Evolutionary conservation across 2,888 invertebrate species (phyloP).

Genomic region (Scotopteryx bipunctaria): DNA sequence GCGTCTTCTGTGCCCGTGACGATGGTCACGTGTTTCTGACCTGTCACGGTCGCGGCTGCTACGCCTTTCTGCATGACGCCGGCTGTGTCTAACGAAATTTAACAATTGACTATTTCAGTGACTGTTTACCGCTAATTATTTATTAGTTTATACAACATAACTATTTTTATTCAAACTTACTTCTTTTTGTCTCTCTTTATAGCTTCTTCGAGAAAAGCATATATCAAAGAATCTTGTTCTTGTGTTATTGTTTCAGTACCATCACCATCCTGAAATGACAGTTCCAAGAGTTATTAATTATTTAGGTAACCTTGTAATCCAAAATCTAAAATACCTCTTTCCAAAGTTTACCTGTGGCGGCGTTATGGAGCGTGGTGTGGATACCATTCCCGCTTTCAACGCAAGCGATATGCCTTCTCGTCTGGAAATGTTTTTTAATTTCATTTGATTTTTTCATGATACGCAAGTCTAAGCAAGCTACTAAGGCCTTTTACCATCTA

Average conservation of each 20-base stretch:
- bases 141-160: no score
- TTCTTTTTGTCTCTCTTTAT: conserved; percentile 72
- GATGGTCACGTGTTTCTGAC: conserved; percentile 42
- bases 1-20: conserved; percentile 53
- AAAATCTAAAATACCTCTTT: not conserved
- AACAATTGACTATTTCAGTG: not conserved
- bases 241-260: conserved; percentile 50
- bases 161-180: conserved; percentile 58
- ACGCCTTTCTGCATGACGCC: conserved; percentile 54
- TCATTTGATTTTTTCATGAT: not conserved
- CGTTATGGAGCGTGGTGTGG: conserved; percentile 64
- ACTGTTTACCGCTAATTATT: no score
- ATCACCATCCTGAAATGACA: conserved; percentile 34
- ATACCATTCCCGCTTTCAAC: conserved; percentile 66
- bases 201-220: conserved; percentile 72
- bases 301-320: no score
- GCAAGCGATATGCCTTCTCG: conserved; percentile 67
- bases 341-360: conserved; percentile 54
- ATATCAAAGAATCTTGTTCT: conserved; percentile 72
- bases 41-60: conserved; percentile 48
- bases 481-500: no score
- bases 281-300: no score
- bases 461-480: not conserved
- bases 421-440: conserved; percentile 46
- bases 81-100: conserved; percentile 41